Evolutionary conservation across 2,888 invertebrate genomes (phyloP).

Genomic region (Erebia aethiops): DNA sequence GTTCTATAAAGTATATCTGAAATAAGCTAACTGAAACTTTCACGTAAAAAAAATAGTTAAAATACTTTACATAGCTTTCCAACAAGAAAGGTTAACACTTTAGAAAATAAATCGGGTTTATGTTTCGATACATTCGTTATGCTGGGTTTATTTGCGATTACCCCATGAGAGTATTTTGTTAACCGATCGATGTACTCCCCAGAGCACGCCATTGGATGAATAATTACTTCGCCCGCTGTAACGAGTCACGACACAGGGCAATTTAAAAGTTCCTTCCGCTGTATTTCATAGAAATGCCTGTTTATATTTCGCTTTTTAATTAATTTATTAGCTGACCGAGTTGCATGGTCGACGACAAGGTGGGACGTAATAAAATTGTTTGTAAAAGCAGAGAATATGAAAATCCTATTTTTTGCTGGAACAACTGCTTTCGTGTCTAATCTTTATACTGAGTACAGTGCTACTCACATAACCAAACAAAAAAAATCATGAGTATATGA

Average conservation of each 20-base stretch:
- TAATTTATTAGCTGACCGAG: slow-evolving; percentile 14
- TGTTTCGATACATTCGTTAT: neutral
- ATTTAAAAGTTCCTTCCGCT: slow-evolving; percentile 29
- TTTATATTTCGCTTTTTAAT: slow-evolving; percentile 24
- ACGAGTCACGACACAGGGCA: slow-evolving; percentile 25
- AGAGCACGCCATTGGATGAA: slow-evolving; percentile 22
- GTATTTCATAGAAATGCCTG: slow-evolving; percentile 19
- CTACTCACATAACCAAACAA: no score
- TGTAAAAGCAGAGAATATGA: neutral
- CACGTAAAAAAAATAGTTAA: no score
- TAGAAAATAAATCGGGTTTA: neutral
- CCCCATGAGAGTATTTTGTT: slow-evolving; percentile 18
- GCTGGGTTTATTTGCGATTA: neutral
- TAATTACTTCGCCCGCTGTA: slow-evolving; percentile 25
- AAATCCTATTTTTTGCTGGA: neutral
- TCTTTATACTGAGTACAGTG: no score
- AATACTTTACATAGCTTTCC: no score
- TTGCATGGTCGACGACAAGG: slow-evolving; percentile 11
- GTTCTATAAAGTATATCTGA: no score
- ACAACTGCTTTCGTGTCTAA: no score
- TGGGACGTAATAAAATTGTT: neutral
- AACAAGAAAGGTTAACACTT: no score
- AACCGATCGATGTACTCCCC: slow-evolving; percentile 26
- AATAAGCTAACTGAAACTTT: no score
- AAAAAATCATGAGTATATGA: no score